A percentile compares a stretch with the other conserved stretches of the same genome.
Conservation (phyloP, 2,797 vertebrate species). For the Erpetoichthys calabaricus region DNA sequence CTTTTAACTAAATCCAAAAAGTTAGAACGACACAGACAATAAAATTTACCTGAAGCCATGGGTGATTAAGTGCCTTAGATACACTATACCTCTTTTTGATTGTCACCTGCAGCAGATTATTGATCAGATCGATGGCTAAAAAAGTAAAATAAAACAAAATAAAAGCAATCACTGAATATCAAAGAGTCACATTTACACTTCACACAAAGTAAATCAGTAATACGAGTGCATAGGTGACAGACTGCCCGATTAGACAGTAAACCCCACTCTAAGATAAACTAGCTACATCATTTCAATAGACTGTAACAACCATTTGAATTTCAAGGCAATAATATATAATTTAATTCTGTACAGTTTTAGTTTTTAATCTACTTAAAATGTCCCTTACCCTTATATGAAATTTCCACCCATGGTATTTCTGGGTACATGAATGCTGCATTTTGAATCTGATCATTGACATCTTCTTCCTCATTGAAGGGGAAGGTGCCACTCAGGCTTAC, state of each 20-base stretch:
- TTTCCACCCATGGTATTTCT: conserved; percentile 39
- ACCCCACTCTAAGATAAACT: no score
- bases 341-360: no score
- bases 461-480: conserved; percentile 62
- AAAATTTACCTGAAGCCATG: conserved; percentile 47
- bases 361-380: neutral
- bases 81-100: conserved; percentile 45
- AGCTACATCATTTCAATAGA: no score
- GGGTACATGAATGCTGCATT: conserved; percentile 62
- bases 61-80: conserved; percentile 48
- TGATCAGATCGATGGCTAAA: conserved; percentile 51
- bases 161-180: no score
- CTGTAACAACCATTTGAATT: no score
- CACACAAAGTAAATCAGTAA: no score
- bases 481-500: conserved; percentile 59
- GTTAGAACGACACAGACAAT: no score
- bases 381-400: conserved; percentile 27
- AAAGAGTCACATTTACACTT: no score
- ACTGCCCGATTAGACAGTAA: no score
- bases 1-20: no score
- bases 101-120: conserved; percentile 55
- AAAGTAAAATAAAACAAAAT: neutral
- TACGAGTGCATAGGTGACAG: no score
- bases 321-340: no score
- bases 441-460: conserved; percentile 56